These are phyloP conservation scores for Xestobium rufovillosum DNA, from an alignment of 2,888 invertebrate species.

Conservation along the genomic window DNA sequence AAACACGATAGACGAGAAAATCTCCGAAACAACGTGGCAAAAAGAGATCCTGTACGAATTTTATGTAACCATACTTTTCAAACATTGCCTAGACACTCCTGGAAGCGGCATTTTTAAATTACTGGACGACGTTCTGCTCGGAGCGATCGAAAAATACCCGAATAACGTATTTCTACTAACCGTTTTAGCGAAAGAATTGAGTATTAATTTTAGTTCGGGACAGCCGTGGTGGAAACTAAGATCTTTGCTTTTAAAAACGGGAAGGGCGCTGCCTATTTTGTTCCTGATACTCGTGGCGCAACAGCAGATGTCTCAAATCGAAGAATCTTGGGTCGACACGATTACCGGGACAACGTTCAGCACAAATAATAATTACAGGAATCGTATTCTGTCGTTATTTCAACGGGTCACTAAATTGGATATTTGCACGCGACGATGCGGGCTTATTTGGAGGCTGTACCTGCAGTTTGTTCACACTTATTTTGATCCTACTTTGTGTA, in stretches of 20 bases:
- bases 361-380: constrained; percentile 31
- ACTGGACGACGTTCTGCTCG: constrained; percentile 39
- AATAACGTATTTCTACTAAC: constrained; percentile 53
- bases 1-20: constrained; percentile 27
- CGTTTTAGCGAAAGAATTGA: constrained; percentile 44
- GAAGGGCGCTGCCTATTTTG: constrained; percentile 44
- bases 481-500: constrained; percentile 36
- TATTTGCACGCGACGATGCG: constrained; percentile 44
- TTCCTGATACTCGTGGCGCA: constrained; percentile 44
- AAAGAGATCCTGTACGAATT: constrained; percentile 44
- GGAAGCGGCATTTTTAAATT: constrained; percentile 40
- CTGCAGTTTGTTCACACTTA: constrained; percentile 50
- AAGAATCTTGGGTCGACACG: constrained; percentile 34
- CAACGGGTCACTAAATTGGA: constrained; percentile 33
- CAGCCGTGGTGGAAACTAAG: constrained; percentile 51
- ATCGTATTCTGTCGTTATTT: constrained; percentile 38
- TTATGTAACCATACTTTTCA: constrained; percentile 39
- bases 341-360: constrained; percentile 34
- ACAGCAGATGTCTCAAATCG: constrained; percentile 32
- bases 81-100: constrained; percentile 32
- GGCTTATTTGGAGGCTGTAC: constrained; percentile 57
- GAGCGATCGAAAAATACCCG: constrained; percentile 47
- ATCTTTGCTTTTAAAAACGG: constrained; percentile 39
- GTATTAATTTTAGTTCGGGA: constrained; percentile 35
- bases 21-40: constrained; percentile 28